These are phyloP conservation scores for Mustela erminea DNA, from an alignment of 2,797 vertebrate genomes.

Conservation along the genomic window DNA sequence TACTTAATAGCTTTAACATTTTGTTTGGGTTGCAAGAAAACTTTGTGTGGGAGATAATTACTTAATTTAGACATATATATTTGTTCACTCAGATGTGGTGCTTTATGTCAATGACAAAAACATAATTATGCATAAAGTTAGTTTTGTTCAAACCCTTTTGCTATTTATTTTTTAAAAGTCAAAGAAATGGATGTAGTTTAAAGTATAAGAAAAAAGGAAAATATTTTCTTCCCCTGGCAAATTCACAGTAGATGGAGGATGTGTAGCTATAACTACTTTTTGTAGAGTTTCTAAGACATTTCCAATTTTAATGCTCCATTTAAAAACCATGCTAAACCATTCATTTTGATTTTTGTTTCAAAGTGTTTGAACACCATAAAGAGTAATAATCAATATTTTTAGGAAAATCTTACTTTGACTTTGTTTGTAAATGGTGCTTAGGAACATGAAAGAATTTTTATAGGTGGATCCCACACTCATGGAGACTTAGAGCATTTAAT, in stretches of 20 bases:
- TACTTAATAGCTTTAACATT: constrained; percentile 44
- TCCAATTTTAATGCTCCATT: constrained; percentile 47
- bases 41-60: constrained; percentile 11
- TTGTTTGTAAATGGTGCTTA: constrained; percentile 48
- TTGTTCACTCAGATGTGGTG: neutral
- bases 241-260: neutral
- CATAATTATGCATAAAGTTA: neutral
- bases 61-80: constrained; percentile 41
- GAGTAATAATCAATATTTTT: constrained; percentile 37
- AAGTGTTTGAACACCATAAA: constrained; percentile 47
- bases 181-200: constrained; percentile 37
- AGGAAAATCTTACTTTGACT: constrained; percentile 59
- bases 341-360: constrained; percentile 60
- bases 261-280: neutral
- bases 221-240: constrained; percentile 30
- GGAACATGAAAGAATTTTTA: constrained; percentile 23
- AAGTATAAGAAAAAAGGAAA: constrained; percentile 19
- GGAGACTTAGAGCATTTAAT: constrained; percentile 25
- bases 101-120: constrained; percentile 42
- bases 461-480: neutral
- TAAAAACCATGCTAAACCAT: constrained; percentile 38
- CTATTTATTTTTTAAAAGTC: neutral
- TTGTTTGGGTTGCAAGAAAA: constrained; percentile 22
- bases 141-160: constrained; percentile 36
- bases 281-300: constrained; percentile 34